phyloP scores from a whole-genome alignment of 2,888 invertebrate species.

The Lepidochitona cinerea region DNA sequence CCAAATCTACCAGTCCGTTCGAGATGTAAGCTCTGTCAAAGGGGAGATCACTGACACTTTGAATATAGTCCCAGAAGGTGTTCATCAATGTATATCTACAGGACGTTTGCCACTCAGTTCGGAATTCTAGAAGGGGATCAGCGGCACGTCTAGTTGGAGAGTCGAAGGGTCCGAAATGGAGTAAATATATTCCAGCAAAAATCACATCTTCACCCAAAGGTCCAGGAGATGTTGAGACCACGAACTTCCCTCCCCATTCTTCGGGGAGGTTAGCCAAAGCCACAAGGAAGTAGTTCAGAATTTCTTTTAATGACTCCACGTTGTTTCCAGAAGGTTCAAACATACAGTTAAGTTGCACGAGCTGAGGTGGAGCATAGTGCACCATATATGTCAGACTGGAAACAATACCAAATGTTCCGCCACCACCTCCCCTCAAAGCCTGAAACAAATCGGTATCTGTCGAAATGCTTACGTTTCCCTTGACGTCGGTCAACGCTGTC shows the following conservation, averaged over 20 bases:
- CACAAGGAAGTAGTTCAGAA: background rate
- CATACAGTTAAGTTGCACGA: background rate
- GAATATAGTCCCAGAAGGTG: background rate
- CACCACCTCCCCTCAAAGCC: background rate
- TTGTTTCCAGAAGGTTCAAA: background rate
- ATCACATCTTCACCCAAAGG: background rate
- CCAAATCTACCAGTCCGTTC: background rate
- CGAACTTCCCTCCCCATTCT: background rate
- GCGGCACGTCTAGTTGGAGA: background rate
- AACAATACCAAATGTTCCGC: conserved; percentile 1
- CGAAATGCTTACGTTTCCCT: background rate
- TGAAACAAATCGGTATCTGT: background rate
- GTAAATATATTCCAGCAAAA: background rate
- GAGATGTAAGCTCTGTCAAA: background rate
- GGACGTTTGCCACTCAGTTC: background rate
- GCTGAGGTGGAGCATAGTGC: background rate
- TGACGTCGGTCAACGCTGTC: background rate
- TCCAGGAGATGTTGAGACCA: background rate
- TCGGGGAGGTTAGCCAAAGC: background rate
- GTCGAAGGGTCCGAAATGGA: background rate
- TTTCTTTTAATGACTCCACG: background rate
- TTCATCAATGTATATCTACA: background rate
- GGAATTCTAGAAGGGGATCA: background rate
- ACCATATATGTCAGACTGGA: background rate
- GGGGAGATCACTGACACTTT: background rate